A percentile compares a stretch with the other conserved stretches of the same genome.
phyloP scores from a whole-genome alignment of 2,888 invertebrate species.

The Campopleginae sp. region DNA sequence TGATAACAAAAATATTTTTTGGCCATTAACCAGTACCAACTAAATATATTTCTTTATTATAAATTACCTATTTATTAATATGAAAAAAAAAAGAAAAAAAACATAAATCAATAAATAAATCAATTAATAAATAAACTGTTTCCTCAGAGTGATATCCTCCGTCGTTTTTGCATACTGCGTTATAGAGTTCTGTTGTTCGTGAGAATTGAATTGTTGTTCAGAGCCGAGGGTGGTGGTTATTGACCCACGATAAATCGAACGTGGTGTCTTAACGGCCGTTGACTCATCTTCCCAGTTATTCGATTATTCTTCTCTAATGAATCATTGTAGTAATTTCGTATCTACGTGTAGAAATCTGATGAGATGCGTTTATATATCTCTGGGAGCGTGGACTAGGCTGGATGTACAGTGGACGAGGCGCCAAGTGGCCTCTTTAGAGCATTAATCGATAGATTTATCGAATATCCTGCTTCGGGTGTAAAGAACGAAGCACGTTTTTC shows the following conservation, averaged over 20 bases:
- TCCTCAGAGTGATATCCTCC: no score
- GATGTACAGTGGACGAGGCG: neutral
- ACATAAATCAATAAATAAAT: no score
- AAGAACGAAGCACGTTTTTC: conserved; percentile 29
- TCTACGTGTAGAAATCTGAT: neutral
- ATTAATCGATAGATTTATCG: conserved; percentile 25
- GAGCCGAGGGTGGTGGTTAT: neutral
- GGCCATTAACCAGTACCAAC: no score
- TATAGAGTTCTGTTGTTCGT: neutral
- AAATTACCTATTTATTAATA: no score
- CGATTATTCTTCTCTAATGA: neutral
- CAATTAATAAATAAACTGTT: no score
- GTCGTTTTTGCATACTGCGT: no score
- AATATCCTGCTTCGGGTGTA: conserved; percentile 25
- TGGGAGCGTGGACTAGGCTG: neutral
- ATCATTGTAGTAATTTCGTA: neutral
- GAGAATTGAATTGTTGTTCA: neutral
- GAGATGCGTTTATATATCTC: neutral
- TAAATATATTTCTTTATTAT: no score
- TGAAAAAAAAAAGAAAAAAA: no score
- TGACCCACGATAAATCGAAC: neutral
- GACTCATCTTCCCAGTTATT: neutral
- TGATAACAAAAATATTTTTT: no score
- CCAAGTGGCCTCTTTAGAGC: conserved; percentile 24
- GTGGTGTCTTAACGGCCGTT: neutral